phyloP scores from a whole-genome alignment of 2,797 vertebrate genomes.

The Myotis vivesi region DNA sequence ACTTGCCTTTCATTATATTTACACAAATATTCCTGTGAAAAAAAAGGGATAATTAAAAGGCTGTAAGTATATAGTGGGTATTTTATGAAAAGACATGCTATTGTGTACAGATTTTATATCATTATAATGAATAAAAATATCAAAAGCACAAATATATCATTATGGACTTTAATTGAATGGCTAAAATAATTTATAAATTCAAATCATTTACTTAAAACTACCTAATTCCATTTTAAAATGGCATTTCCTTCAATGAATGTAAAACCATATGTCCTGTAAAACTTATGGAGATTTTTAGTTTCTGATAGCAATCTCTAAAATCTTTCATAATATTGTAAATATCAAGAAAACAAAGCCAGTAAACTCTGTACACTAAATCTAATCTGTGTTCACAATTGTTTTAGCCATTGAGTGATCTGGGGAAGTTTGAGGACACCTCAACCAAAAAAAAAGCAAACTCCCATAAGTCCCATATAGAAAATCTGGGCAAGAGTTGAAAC shows the following conservation, averaged over 20 bases:
- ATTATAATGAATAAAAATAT: not conserved
- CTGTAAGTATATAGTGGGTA: fast-evolving
- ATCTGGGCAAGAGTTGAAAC: not conserved
- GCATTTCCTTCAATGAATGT: not conserved
- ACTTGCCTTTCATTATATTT: not conserved
- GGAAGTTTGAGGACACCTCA: not conserved
- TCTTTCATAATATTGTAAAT: not conserved
- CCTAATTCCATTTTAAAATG: not conserved
- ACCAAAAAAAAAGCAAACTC: not conserved
- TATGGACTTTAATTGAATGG: not conserved
- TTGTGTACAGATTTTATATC: not conserved
- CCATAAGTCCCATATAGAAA: not conserved
- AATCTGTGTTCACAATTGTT: not conserved
- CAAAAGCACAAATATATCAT: not conserved
- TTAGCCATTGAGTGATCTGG: not conserved
- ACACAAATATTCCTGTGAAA: not conserved
- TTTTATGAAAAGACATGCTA: not conserved
- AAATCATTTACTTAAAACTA: not conserved
- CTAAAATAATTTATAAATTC: slow-evolving; percentile 21
- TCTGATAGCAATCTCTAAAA: not conserved
- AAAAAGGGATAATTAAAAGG: not conserved
- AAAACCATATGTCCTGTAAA: not conserved
- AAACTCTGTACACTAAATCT: not conserved
- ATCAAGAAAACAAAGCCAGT: not conserved
- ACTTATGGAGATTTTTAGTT: not conserved